phyloP scores from a whole-genome alignment of 2,797 vertebrate species.

The Muraenolepis orangiensis region DNA sequence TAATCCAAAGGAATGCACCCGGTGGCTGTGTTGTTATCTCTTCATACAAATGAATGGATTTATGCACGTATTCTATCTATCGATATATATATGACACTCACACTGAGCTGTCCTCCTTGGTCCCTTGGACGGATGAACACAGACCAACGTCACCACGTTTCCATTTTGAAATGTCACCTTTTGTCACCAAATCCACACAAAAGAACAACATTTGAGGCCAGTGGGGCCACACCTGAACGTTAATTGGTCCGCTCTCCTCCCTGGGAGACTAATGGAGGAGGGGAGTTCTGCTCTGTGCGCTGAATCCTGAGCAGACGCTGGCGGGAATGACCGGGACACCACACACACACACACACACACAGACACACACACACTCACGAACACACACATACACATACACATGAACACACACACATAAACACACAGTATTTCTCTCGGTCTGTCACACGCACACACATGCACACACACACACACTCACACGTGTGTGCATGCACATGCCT shows the following conservation, averaged over 20 bases:
- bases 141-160: not conserved
- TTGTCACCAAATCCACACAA: not conserved
- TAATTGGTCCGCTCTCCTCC: constrained; percentile 32
- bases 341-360: not conserved
- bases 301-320: not conserved
- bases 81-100: not conserved
- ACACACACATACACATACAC: no score
- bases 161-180: no score
- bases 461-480: no score
- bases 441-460: no score
- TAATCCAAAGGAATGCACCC: not conserved
- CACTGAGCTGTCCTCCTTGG: not conserved
- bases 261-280: constrained; percentile 26
- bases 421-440: no score
- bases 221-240: constrained; percentile 29
- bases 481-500: no score
- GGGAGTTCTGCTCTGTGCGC: constrained; percentile 33
- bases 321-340: not conserved
- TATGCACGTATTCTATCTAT: not conserved
- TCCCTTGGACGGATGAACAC: not conserved
- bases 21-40: not conserved
- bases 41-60: not conserved
- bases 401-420: no score
- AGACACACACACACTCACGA: not conserved
- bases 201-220: not conserved